These are phyloP conservation scores for Diacarnus erythraeanus DNA, from an alignment of 37 sponge, comb jelly and placozoan genomes.

Conservation along the genomic window DNA sequence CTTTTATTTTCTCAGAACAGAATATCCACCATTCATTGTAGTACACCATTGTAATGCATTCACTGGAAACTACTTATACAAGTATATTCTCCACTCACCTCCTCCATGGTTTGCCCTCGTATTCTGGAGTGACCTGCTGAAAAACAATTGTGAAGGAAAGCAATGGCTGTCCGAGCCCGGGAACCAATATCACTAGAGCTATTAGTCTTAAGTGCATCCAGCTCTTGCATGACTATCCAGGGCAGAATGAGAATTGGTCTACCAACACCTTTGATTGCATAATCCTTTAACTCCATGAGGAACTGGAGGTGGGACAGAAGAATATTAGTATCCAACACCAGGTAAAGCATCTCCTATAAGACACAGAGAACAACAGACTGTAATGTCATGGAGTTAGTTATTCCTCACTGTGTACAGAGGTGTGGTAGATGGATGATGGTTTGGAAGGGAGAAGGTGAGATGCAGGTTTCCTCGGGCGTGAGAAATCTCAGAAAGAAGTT, in stretches of 20 bases:
- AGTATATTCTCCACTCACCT: constrained; percentile 42
- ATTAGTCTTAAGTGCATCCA: constrained; percentile 71
- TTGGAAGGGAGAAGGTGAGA: not conserved
- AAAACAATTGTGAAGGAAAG: constrained; percentile 67
- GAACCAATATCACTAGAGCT: not conserved
- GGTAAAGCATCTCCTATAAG: constrained; percentile 57
- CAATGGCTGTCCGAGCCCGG: constrained; percentile 64
- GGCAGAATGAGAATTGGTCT: constrained; percentile 75
- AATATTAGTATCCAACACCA: constrained; percentile 89
- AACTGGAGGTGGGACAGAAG: constrained; percentile 84
- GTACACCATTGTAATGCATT: not conserved
- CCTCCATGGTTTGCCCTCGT: constrained; percentile 78
- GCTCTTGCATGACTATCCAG: constrained; percentile 89
- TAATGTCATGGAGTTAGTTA: not conserved
- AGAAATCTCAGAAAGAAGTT: constrained; percentile 16
- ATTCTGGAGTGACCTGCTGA: constrained; percentile 59
- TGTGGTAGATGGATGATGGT: not conserved
- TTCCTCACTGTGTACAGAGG: not conserved
- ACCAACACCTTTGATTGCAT: constrained; percentile 65
- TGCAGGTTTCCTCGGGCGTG: not conserved
- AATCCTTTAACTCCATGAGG: constrained; percentile 76
- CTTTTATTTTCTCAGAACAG: too few relatives aligned
- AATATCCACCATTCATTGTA: not conserved
- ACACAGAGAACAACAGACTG: not conserved
- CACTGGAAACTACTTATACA: too few relatives aligned